Percentiles rank a stretch among this genome's conserved stretches.
Evolutionary conservation across 2,888 invertebrate species (phyloP).

Genomic region (Torymus tubicola): DNA sequence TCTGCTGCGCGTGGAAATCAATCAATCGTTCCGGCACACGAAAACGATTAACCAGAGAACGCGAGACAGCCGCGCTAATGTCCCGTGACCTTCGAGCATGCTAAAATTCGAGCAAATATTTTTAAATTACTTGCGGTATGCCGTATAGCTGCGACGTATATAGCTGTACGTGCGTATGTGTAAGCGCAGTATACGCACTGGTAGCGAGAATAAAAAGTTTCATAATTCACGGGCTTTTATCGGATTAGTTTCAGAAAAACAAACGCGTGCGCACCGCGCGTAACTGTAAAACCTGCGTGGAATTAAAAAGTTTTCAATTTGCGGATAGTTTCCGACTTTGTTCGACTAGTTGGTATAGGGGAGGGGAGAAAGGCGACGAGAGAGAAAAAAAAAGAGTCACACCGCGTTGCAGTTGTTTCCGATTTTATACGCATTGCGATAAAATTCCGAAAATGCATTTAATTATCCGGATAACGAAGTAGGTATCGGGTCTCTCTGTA

Average conservation of each 20-base stretch:
- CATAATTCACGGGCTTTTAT: constrained; percentile 53
- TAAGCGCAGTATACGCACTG: not conserved
- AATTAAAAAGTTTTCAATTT: constrained; percentile 50
- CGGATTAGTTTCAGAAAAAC: constrained; percentile 54
- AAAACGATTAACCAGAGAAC: constrained; percentile 4
- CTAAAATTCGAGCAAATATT: constrained; percentile 7
- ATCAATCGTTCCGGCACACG: constrained; percentile 2
- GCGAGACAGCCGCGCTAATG: constrained; percentile 6
- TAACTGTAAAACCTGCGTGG: constrained; percentile 1
- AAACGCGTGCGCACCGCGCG: constrained; percentile 31
- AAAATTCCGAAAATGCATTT: constrained; percentile 11
- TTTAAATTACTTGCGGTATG: not conserved
- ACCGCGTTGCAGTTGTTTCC: constrained; percentile 15
- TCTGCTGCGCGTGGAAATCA: constrained; percentile 12
- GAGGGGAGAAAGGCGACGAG: not conserved
- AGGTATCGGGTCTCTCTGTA: no score
- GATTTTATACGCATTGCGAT: constrained; percentile 33
- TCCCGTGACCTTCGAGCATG: constrained; percentile 41
- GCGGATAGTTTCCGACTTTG: constrained; percentile 10
- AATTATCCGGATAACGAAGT: not conserved
- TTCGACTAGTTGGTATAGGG: not conserved
- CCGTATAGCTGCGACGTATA: no score
- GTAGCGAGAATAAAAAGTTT: constrained; percentile 38
- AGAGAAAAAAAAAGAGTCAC: not conserved
- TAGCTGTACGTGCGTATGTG: no score